Base-by-base conservation (phyloP, 2,888 invertebrate species). In the Mesorhabditis belari region DNA sequence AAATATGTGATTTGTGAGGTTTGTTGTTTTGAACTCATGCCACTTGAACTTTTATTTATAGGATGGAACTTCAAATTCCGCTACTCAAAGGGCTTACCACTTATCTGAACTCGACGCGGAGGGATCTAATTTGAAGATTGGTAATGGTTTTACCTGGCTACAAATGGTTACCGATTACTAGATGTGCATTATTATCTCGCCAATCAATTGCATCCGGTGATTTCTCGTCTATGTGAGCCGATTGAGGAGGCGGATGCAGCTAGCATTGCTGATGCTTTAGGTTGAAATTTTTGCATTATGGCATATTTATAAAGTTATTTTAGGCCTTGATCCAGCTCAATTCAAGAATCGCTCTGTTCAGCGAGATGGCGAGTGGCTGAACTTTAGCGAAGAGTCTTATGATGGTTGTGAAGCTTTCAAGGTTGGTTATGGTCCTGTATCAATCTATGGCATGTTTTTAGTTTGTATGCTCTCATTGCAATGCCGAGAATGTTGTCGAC, bases 141-240 rank as follows among this genome's bases (percentile, higher is more conserved):
- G 84, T 84, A 54, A n/a, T n/a, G n/a, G n/a, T n/a, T n/a, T n/a
- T n/a, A n/a, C n/a, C n/a, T n/a, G n/a, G n/a, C n/a, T 58, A 12
- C 21, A 6, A 19, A 54, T n/a, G 12, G 5, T 12, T 56, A 5
- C 28, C 25, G 12, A 17, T 35, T 35, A 17, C 52, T 63, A 83
- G 98, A 98, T 82, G 86, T 86, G 2, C 87, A 88, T 70, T 98
- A 98, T 83, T 99, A 99, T 83, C 84, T 98, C 70, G 87, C 90
- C 0, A 90, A 92, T 80, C 98, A 99, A 84, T 87, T 99, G 51
- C 93, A 94, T 82, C 98, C 98, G 0, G 94, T 99, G 0, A 89
- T 96, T 65, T 88, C 91, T 27, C 87, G 98, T 70, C 88, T 99
- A 80, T 92, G 92, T 81, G 93, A 93, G 69, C 95, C 95, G 0